These are phyloP conservation scores for Syrista parreyssii DNA, from an alignment of 2,888 invertebrate genomes.

Conservation along the genomic window DNA sequence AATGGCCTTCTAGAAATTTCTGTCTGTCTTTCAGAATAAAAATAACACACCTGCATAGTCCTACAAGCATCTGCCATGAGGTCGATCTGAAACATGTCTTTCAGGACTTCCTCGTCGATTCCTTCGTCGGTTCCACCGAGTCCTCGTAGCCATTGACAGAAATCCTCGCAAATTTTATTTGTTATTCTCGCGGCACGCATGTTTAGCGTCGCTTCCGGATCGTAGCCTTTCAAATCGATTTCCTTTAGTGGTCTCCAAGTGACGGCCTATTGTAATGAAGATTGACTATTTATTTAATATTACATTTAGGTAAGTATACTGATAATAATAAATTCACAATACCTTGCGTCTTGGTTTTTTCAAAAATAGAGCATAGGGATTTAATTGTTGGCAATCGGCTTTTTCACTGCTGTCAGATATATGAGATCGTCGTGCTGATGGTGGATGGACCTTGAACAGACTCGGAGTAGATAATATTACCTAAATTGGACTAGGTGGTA, in stretches of 20 bases:
- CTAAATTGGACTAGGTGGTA: neutral
- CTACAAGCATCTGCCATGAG: constrained; percentile 55
- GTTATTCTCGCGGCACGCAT: constrained; percentile 51
- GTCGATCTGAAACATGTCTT: constrained; percentile 70
- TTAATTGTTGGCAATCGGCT: constrained; percentile 27
- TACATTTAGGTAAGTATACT: neutral
- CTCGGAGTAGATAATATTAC: neutral
- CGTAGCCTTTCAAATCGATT: constrained; percentile 53
- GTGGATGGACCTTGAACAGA: constrained; percentile 51
- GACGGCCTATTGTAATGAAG: constrained; percentile 40
- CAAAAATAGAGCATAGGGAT: constrained; percentile 55
- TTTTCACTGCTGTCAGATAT: neutral
- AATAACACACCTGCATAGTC: constrained; percentile 48
- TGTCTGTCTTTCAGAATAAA: neutral
- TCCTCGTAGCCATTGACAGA: constrained; percentile 70
- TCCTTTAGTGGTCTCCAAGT: constrained; percentile 54
- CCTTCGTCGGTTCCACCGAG: constrained; percentile 68
- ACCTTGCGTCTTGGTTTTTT: constrained; percentile 56
- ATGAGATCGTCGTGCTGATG: constrained; percentile 34
- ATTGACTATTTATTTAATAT: neutral
- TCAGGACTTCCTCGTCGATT: constrained; percentile 69
- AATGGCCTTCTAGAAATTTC: neutral
- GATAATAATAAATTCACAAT: neutral
- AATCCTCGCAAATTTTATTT: constrained; percentile 67
- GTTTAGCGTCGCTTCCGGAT: constrained; percentile 53